phyloP scores from a whole-genome alignment of 2,113 vertebrate genomes.

The Seriola dumerili region DNA sequence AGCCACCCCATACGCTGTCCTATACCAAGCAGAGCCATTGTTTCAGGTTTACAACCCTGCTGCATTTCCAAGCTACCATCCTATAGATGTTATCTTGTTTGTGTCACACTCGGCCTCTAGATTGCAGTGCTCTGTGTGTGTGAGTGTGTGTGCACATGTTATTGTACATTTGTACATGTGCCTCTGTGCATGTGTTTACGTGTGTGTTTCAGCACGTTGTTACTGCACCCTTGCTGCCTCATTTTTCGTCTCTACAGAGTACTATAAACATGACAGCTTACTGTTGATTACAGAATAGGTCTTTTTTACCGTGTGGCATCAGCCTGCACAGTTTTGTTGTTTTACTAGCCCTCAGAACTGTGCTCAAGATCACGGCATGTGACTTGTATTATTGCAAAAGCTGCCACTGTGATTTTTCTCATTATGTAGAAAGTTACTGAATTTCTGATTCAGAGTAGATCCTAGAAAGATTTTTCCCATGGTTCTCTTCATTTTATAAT shows the following conservation, averaged over 20 bases:
- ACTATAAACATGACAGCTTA: conserved; percentile 43
- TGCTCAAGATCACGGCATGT: not conserved
- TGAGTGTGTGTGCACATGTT: conserved; percentile 8
- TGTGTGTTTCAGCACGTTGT: not conserved
- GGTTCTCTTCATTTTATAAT: not conserved
- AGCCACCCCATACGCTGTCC: conserved; percentile 13
- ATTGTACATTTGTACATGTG: conserved; percentile 19
- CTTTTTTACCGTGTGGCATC: not conserved
- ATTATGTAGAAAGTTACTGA: not conserved
- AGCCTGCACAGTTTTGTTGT: not conserved
- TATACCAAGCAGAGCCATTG: conserved; percentile 47
- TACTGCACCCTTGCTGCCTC: conserved; percentile 21
- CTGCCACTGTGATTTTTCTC: not conserved
- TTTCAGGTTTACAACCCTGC: conserved; percentile 58
- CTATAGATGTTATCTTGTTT: conserved; percentile 71
- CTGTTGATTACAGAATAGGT: conserved; percentile 7
- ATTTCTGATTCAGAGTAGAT: not conserved
- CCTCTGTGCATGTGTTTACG: conserved; percentile 10
- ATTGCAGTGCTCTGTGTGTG: conserved; percentile 45
- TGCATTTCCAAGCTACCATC: conserved; percentile 48
- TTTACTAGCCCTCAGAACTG: not conserved
- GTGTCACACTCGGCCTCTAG: conserved; percentile 62
- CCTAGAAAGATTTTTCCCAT: not conserved
- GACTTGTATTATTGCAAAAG: not conserved
- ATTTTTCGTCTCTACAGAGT: conserved; percentile 13